Evolutionary conservation across 2,888 invertebrate genomes (phyloP), one percentile per base, ranked within the genome.

Genomic region (Tuta absoluta): DNA sequence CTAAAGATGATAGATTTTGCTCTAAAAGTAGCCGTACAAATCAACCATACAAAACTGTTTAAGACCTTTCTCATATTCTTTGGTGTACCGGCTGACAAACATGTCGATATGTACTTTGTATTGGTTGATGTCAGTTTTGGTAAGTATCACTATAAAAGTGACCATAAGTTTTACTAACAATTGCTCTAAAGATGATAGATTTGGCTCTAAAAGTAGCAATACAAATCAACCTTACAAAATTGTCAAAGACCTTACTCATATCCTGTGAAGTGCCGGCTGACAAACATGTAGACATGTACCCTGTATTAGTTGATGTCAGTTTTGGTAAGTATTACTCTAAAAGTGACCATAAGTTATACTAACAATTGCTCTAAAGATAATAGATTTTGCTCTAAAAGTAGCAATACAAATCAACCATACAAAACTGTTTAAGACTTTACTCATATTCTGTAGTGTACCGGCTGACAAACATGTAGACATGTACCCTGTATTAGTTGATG

Each of bases 41-140:
- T 98, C 66, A 98, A 53, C 51, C 98, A 98, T 75, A 95, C 95
- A 0, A 94, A 93, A 48, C 82, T 98, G 5, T 79, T 98, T 66
- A 93, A 94, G 71, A 95, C 96, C 0, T 93, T 98, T 65, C 89
- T 98, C 14, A 85, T 96, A 63, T 94, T 96, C 68, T 96, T 95
- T 75, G 96, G 96, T 5, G 95, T 98, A 4, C 95, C 96, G 10
- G 92, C 93, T 24, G 94, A 93, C 61, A 94, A 94, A 63, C 90
- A 89, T 21, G 70, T 71, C 0, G 84, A 85, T 14, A 79, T 90
- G 4, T 89, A 86, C 62, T 83, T 83, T 1, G 86, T 90, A 1
- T 75, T 91, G 0, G 87, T 87, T 0, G 87, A 89, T 57, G 85
- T 86, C n/a, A 80, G 84, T 19, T 75, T 86, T 45, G 89, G 89